Evolutionary conservation across 2,113 vertebrate species (phyloP), one percentile per base, ranked within the genome.

Genomic region (Porphyrio hochstetteri): DNA sequence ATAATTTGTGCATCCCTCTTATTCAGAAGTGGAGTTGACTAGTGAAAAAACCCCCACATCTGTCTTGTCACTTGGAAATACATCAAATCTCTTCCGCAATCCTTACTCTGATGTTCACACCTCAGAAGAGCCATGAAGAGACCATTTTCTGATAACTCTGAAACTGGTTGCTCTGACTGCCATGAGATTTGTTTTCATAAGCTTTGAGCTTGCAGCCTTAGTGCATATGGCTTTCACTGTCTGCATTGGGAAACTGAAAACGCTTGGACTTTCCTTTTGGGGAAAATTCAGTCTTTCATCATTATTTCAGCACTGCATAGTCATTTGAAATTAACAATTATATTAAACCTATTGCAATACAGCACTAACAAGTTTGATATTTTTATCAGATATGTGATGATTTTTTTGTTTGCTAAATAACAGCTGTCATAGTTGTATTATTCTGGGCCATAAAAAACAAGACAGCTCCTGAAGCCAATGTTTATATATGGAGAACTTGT

Each of bases 371-470:
- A 83, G 10, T 42, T 40, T 63, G 60, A 42, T 93, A 65, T 90
- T 91, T 95, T 94, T 94, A 74, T 70, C 63, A 90, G 68, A 38
- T 5, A 4, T 42, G 40, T 0, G 0, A 77, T 60, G 46, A 55
- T 36, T 76, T 90, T 44, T 90, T 44, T 75, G 38, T 86, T 94
- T 90, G n/a, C 35, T 92, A 80, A 91, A 90, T 70, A 93, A 59
- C 82, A 88, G 71, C 63, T 93, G 71, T 85, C 16, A 24, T 11
- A 56, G 38, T 19, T 11, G 6, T 64, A 46, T n/a, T 78, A 88
- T 95, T 96, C 42, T 56, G 42, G 29, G 17, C 48, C 82, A 44
- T 20, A 71, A 69, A 87, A 91, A 91, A 90, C 42, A 71, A 81
- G 95, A 61, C 20, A 28, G 19, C 20, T 93, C 88, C 56, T 4